Percentiles rank a stretch among this genome's conserved stretches.
phyloP scores from a whole-genome alignment of 2,888 invertebrate species.

The Xanthorhoe spadicearia region DNA sequence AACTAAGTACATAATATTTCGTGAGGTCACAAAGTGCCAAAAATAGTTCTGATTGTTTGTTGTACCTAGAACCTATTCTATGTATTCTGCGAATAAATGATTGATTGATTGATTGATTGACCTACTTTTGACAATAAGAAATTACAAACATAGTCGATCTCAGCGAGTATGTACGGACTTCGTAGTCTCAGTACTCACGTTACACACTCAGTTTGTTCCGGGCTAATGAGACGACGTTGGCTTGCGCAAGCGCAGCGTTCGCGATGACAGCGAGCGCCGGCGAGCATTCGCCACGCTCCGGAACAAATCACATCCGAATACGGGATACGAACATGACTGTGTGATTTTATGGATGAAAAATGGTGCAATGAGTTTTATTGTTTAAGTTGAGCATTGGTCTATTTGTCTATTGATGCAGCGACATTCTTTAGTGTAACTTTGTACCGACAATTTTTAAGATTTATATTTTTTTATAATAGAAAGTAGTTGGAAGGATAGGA shows the following conservation, averaged over 20 bases:
- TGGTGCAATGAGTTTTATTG: slow-evolving; percentile 33
- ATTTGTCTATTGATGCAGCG: neutral
- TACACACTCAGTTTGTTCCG: slow-evolving; percentile 69
- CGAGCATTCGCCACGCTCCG: slow-evolving; percentile 73
- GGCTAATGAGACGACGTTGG: slow-evolving; percentile 72
- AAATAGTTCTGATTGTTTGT: too few relatives aligned
- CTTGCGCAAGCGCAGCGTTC: slow-evolving; percentile 70
- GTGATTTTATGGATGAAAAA: slow-evolving; percentile 36
- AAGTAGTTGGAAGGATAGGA: too few relatives aligned
- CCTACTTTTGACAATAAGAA: too few relatives aligned
- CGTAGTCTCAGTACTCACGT: slow-evolving; percentile 49
- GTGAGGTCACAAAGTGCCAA: too few relatives aligned
- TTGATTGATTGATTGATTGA: too few relatives aligned
- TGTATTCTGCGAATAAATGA: too few relatives aligned
- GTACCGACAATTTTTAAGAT: too few relatives aligned
- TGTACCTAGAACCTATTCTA: too few relatives aligned
- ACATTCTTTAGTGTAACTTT: too few relatives aligned
- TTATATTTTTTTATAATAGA: too few relatives aligned
- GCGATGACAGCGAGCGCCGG: slow-evolving; percentile 65
- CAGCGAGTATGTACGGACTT: slow-evolving; percentile 6
- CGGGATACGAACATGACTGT: slow-evolving; percentile 65
- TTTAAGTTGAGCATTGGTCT: neutral
- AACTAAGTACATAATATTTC: too few relatives aligned
- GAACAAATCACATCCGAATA: slow-evolving; percentile 78
- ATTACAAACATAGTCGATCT: too few relatives aligned